phyloP scores from a whole-genome alignment of 2,113 vertebrate species.

The Urocolius indicus region DNA sequence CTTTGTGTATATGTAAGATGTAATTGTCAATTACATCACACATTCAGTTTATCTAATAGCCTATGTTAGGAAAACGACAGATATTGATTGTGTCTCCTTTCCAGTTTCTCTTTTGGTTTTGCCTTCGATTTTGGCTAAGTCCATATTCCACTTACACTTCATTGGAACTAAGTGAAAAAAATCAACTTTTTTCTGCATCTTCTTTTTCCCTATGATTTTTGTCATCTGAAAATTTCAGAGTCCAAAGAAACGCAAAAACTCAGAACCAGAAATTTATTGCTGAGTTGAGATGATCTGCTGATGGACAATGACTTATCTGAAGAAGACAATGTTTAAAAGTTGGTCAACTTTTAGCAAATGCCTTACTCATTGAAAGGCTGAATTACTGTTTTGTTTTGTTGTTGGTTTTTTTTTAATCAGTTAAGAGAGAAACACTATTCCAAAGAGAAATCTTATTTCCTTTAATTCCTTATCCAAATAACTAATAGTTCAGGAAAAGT shows the following conservation, averaged over 20 bases:
- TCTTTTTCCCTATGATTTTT: background rate
- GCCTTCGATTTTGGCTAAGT: background rate
- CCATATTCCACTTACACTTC: background rate
- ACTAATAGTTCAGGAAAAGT: background rate
- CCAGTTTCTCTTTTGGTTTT: background rate
- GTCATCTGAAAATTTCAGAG: background rate
- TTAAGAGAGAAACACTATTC: background rate
- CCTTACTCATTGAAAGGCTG: background rate
- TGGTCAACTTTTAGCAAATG: background rate
- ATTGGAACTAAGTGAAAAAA: background rate
- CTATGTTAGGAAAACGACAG: background rate
- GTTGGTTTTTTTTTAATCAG: background rate
- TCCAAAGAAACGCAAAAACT: background rate
- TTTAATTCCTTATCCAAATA: background rate
- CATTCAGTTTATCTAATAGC: background rate
- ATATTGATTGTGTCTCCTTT: background rate
- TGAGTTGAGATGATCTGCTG: background rate
- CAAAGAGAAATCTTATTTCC: background rate
- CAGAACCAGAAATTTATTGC: background rate
- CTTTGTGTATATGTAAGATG: background rate
- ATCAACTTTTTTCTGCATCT: background rate
- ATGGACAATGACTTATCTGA: background rate
- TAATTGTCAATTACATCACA: constrained; percentile 7
- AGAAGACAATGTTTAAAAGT: background rate
- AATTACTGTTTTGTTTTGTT: background rate